Base-by-base conservation (phyloP, 2,113 vertebrate genomes). In the Pluvialis apricaria region DNA sequence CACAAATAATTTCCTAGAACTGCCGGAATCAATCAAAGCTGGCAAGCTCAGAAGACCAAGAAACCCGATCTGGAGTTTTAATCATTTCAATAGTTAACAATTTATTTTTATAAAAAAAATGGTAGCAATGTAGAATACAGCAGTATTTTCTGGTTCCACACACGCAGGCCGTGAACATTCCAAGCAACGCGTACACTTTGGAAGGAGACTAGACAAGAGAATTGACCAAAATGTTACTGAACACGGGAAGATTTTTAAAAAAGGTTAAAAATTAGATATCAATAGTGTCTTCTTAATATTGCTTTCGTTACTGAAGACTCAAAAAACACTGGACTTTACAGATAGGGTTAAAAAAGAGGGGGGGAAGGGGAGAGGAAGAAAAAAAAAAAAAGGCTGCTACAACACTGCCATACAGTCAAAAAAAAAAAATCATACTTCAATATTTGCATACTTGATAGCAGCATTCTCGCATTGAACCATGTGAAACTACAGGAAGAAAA, bases 361-460 rank as follows among this genome's bases (percentile, higher is more conserved):
- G 4, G 13, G 14, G 19, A 1, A 15, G 20, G 5, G 36, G n/a
- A 21, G 78, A 71, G 17, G 86, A 57, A 17, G 82, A 32, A 51
- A 73, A 29, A 82, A 87, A 91, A 90, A 88, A 96, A 93, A 86
- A 95, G 96, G 96, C 97, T 98, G 98, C 97, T 98, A 97, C 95
- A 97, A 97, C 96, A 98, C 95, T 97, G 97, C 96, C 97, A 97
- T 96, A 97, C 55, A 85, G 71, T 97, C 38, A 97, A 94, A 90
- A 81, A 80, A 95, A 90, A 94, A 90, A n/a, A 75, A 92, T 96
- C 97, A 96, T 95, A 98, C 96, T 98, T 97, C 96, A 97, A 97
- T 95, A 98, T 97, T 96, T 98, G 98, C 97, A 97, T 98, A 98
- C 98, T 97, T 94, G 86, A 98, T 98, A 98, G 98, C 98, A 98